Evolutionary conservation across 1,140 invertebrate genomes (phyloP).

Genomic region (Eupristina koningsbergeri): DNA sequence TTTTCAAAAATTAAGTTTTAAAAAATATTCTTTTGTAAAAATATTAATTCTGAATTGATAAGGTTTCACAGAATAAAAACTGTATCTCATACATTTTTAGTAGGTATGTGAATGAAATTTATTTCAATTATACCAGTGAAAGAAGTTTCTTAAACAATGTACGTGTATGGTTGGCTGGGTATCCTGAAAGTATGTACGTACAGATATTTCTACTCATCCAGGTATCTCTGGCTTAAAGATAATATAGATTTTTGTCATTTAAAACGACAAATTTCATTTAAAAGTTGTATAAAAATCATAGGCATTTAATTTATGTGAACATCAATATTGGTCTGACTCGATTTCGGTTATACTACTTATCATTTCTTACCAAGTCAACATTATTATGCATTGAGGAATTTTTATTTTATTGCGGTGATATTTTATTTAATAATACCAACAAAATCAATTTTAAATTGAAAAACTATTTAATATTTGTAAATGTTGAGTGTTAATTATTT

Average conservation of each 20-base stretch:
- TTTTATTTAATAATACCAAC: too few relatives aligned
- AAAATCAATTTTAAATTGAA: too few relatives aligned
- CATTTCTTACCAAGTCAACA: background rate
- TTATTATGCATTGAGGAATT: too few relatives aligned
- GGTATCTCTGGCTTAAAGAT: background rate
- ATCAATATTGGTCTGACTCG: background rate
- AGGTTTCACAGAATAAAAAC: background rate
- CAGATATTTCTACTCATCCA: background rate
- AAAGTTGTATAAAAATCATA: background rate
- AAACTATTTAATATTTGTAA: too few relatives aligned
- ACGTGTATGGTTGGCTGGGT: too few relatives aligned
- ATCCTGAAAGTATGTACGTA: too few relatives aligned
- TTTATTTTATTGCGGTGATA: too few relatives aligned
- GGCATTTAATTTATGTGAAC: background rate
- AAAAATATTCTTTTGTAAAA: background rate
- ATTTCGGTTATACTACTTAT: slow-evolving; percentile 8
- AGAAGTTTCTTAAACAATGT: background rate
- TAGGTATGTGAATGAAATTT: background rate
- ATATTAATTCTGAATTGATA: background rate
- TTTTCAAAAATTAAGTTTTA: background rate
- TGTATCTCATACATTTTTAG: background rate
- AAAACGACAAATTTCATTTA: background rate
- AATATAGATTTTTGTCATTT: background rate
- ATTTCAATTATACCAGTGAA: background rate
- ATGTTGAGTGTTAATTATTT: too few relatives aligned